Conservation (phyloP, 2,797 vertebrate genomes). For the Notolabrus celidotus region DNA sequence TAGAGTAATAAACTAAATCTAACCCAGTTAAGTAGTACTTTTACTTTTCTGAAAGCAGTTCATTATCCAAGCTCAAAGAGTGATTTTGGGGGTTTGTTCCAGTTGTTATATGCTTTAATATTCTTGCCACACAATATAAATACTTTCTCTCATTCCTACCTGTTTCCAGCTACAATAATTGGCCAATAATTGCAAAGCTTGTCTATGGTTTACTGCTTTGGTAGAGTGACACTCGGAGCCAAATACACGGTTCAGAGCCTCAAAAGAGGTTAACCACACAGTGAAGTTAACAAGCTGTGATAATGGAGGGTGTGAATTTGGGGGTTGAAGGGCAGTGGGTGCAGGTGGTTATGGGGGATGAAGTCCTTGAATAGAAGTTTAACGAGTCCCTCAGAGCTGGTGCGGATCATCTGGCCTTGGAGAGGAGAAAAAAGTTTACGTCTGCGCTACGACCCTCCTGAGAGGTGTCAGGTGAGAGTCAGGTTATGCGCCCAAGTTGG, state of each 20-base stretch:
- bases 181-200: slow-evolving; percentile 28
- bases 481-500: slow-evolving; percentile 54
- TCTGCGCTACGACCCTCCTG: slow-evolving; percentile 52
- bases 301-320: slow-evolving; percentile 64
- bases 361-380: slow-evolving; percentile 74
- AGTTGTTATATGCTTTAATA: slow-evolving; percentile 37
- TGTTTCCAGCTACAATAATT: slow-evolving; percentile 47
- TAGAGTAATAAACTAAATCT: background rate
- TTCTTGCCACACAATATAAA: slow-evolving; percentile 42
- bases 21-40: background rate
- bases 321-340: slow-evolving; percentile 63
- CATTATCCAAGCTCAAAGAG: slow-evolving; percentile 23
- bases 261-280: slow-evolving; percentile 75
- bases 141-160: background rate
- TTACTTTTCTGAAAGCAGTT: slow-evolving; percentile 26
- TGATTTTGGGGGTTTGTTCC: slow-evolving; percentile 33
- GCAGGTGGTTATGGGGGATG: slow-evolving; percentile 73
- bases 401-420: slow-evolving; percentile 31
- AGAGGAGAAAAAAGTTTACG: slow-evolving; percentile 54
- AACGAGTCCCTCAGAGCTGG: slow-evolving; percentile 68
- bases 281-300: slow-evolving; percentile 80
- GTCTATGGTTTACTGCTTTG: slow-evolving; percentile 50
- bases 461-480: slow-evolving; percentile 74
- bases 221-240: slow-evolving; percentile 36
- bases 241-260: slow-evolving; percentile 62